phyloP scores from a whole-genome alignment of 2,113 vertebrate genomes.

The Euleptes europaea region DNA sequence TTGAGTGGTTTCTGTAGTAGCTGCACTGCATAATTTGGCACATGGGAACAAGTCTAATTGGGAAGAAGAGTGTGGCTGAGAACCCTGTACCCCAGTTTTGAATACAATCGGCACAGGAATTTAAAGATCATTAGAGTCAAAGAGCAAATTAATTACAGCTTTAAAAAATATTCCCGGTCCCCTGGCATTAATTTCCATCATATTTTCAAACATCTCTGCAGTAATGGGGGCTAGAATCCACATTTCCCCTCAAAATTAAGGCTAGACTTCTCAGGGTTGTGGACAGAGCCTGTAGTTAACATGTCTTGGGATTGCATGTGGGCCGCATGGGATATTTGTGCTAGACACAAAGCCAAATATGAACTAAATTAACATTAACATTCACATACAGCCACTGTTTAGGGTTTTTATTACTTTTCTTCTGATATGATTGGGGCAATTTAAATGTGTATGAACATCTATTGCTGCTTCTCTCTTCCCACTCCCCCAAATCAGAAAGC shows the following conservation, averaged over 20 bases:
- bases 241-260: neutral
- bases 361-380: neutral
- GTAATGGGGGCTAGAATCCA: neutral
- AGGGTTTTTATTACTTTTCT: neutral
- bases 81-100: neutral
- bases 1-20: neutral
- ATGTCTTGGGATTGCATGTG: neutral
- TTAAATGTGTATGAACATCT: neutral
- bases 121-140: neutral
- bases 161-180: neutral
- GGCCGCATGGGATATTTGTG: neutral
- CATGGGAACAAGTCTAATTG: neutral
- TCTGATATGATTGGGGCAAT: neutral
- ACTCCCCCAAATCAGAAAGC: neutral
- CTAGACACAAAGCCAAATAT: neutral
- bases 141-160: neutral
- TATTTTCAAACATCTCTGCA: neutral
- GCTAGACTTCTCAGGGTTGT: neutral
- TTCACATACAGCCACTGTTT: neutral
- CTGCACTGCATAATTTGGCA: neutral
- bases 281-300: neutral
- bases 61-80: neutral
- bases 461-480: neutral
- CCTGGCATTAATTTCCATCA: neutral
- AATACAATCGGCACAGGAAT: neutral